Evolutionary conservation across 1,140 invertebrate species (phyloP), one percentile per base, ranked within the genome.

Genomic region (Sarcophaga bullata): DNA sequence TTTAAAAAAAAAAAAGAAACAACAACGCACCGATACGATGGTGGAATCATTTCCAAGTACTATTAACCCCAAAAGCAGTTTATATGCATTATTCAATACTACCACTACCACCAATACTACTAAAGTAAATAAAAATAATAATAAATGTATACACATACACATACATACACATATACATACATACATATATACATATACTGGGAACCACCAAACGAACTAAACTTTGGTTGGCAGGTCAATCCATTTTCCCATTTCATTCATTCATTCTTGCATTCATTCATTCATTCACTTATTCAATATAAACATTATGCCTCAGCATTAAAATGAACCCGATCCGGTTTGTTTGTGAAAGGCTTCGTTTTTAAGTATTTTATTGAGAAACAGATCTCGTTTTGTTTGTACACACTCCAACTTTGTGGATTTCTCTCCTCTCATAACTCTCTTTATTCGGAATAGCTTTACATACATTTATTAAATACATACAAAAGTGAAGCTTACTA

Each of bases 51-150:
- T 68, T 25, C 62, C 62, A 68, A 68, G 62, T 68, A 68, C 62
- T 68, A 68, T 68, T 68, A 68, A 68, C 62, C 62, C 62, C 62
- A 68, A 68, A 68, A 68, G 62, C 62, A 68, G 62, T 19, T 68
- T 68, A 68, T 68, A 68, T 68, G 17, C 62, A 68, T 68, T 68
- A 68, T 68, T 68, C 62, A 68, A 68, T 68, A 68, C 5, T 5
- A 68, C 62, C 62, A 68, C 17, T 19, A 19, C 62, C 19, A 68
- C 17, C 62, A 68, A 68, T 19, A 62, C 13, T 17, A 10, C 52
- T 15, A 58, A 13, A n/a, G n/a, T 13, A 58, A 58, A 58, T n/a
- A 7, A 58, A 58, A 58, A 58, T 58, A 58, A 58, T n/a, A 58
- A 58, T 58, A 58, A 58, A 58, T n/a, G 1, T 58, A 54, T 58